Conservation (phyloP, 1,140 invertebrate genomes). For the Platyura marginata region DNA sequence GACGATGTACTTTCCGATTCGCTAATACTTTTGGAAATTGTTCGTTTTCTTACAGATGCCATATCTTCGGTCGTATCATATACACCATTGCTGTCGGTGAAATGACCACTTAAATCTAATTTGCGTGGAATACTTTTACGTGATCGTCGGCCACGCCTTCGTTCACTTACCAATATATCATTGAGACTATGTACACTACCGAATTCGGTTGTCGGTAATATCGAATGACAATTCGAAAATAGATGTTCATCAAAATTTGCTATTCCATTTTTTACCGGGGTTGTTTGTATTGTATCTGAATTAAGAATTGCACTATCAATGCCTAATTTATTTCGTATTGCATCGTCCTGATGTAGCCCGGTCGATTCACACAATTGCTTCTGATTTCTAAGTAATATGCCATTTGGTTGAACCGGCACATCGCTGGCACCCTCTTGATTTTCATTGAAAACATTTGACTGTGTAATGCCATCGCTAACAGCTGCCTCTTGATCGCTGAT, state of each 20-base stretch:
- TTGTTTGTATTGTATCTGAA: neutral
- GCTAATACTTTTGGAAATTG: conserved; percentile 4
- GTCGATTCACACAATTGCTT: too few species aligned
- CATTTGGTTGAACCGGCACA: neutral
- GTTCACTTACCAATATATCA: neutral
- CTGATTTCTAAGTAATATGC: too few species aligned
- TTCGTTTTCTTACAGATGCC: conserved; percentile 8
- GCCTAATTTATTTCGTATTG: neutral
- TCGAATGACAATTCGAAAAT: neutral
- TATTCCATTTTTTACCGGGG: neutral
- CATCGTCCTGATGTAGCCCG: neutral
- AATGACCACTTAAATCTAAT: neutral
- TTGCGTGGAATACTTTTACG: neutral
- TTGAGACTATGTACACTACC: neutral
- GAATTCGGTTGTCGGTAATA: neutral
- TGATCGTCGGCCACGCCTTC: neutral
- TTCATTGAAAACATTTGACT: conserved; percentile 18
- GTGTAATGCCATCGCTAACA: conserved; percentile 18
- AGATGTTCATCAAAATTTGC: neutral
- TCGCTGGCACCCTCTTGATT: conserved; percentile 12
- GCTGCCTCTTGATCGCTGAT: neutral
- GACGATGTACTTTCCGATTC: conserved; percentile 24
- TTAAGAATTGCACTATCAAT: neutral
- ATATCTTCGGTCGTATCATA: neutral
- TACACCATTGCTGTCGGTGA: neutral